Percentiles rank a stretch among this genome's conserved stretches.
These are phyloP conservation scores for Acanthurus tractus DNA, from an alignment of 2,797 vertebrate genomes.

Conservation along the genomic window DNA sequence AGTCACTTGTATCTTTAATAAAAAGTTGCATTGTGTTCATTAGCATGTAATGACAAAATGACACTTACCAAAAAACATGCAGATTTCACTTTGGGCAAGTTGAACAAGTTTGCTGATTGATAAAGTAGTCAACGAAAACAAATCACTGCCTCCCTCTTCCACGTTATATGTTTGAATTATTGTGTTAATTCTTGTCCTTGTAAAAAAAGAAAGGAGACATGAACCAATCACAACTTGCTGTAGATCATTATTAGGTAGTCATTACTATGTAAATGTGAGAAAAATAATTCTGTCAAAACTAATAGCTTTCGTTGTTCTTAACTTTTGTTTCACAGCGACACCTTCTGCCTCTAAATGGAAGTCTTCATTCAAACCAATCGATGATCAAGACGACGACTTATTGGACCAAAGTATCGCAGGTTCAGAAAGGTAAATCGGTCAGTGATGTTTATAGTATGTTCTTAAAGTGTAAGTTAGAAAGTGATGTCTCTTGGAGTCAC, in stretches of 20 bases:
- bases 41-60: neutral
- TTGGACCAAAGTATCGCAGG: conserved; percentile 28
- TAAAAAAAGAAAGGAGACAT: neutral
- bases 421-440: conserved; percentile 50
- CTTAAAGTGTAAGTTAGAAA: neutral
- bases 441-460: neutral
- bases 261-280: neutral
- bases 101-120: neutral
- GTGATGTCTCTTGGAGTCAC: conserved; percentile 1
- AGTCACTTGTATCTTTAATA: too few relatives aligned
- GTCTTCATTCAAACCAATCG: conserved; percentile 66
- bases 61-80: neutral
- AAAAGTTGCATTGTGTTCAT: neutral
- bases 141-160: neutral
- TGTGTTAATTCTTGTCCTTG: neutral
- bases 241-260: neutral
- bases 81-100: neutral
- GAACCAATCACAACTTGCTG: neutral
- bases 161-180: neutral
- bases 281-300: neutral
- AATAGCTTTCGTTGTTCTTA: neutral
- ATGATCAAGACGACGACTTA: neutral
- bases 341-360: conserved; percentile 59
- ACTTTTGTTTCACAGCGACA: conserved; percentile 19
- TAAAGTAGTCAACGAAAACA: neutral